Base-by-base conservation (phyloP, 1,140 invertebrate genomes). In the Daktulosphaira vitifoliae region DNA sequence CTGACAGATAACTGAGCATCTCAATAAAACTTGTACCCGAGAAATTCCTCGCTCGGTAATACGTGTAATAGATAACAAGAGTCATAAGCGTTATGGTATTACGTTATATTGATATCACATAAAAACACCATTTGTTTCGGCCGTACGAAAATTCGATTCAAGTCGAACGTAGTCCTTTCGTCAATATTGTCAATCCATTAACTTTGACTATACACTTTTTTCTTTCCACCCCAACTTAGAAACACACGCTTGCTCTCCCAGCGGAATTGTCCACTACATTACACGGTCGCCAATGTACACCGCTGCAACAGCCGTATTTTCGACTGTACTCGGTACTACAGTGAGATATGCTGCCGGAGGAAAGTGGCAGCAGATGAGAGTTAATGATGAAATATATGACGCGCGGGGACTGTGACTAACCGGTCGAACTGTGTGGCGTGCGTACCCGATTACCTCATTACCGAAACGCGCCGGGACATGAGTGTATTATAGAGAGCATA, bases 321-420 rank as follows among this genome's bases (percentile, higher is more conserved):
- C 11, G 7, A 26, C 39, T 42, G 3, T 42, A 33, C 15, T 11
- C 33, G 13, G 5, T 13, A 5, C 48, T 22, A 13, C 3, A 15
- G 23, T 22, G 5, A n/a, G 23, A 22, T 38, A 33, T 52, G 22
- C 23, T 15, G 52, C n/a, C 39, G 37, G 37, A 9, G 37, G n/a
- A 18, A 33, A 15, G 38, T 39, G 51, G 51, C 65, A 67, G 42
- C 25, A 66, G 72, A 72, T 65, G 71, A 33, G 18, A 62, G 56
- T 62, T 79, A 78, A 79, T 78, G 77, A 78, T 78, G 77, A 79
- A 78, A 79, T 78, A 78, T 78, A 74, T 62, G 59, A 65, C 69
- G 67, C 68, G 51, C 54, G 68, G 69, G 69, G 68, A 52, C 42
- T 20, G 54, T 46, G 54, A 62, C 56, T 48, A 62, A 62, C 56